Conservation (phyloP, 1,140 invertebrate species). For the Nephila pilipes region DNA sequence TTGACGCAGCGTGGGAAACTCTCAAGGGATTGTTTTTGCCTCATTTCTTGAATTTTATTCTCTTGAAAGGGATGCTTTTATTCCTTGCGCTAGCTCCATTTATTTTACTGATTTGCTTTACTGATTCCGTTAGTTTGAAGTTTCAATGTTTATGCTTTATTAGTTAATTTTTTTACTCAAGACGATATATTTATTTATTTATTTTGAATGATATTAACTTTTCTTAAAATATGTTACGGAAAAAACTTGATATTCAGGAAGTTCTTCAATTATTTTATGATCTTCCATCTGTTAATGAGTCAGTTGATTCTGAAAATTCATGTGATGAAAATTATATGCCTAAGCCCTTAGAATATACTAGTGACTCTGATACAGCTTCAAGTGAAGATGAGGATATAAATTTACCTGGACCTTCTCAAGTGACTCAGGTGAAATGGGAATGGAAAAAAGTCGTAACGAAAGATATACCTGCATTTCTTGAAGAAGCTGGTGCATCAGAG, state of each 20-base stretch:
- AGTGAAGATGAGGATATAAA: slow-evolving; percentile 38
- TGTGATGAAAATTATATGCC: slow-evolving; percentile 40
- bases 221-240: background rate
- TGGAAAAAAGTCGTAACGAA: too few species aligned
- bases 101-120: slow-evolving; percentile 21
- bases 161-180: too few species aligned
- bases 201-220: too few species aligned
- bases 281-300: slow-evolving; percentile 45
- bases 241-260: slow-evolving; percentile 55
- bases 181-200: too few species aligned
- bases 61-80: slow-evolving; percentile 41
- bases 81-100: slow-evolving; percentile 32
- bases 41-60: slow-evolving; percentile 32
- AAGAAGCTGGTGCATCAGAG: too few species aligned
- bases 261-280: slow-evolving; percentile 53
- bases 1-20: slow-evolving; percentile 36
- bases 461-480: too few species aligned
- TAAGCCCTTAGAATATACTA: slow-evolving; percentile 45
- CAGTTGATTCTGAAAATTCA: slow-evolving; percentile 40
- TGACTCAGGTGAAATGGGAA: too few species aligned
- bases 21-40: slow-evolving; percentile 17
- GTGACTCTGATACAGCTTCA: slow-evolving; percentile 39
- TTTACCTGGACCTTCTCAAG: background rate
- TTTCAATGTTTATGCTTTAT: too few species aligned
- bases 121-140: too few species aligned